Percentiles rank a stretch among this genome's conserved stretches.
phyloP scores from a whole-genome alignment of 1,140 invertebrate genomes.

The Agrypnia vestita region DNA sequence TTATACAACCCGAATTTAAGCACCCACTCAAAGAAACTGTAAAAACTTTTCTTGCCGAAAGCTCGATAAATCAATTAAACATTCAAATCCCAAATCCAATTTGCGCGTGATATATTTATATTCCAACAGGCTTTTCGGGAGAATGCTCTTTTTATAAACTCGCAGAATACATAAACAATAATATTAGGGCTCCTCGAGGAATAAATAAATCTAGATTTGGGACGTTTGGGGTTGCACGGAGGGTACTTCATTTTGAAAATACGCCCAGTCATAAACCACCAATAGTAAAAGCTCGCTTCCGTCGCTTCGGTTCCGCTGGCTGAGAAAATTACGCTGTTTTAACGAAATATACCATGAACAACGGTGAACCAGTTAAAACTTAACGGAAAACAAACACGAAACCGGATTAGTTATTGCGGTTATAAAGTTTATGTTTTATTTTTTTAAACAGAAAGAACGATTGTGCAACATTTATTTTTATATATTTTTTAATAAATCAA shows the following conservation, averaged over 20 bases:
- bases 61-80: slow-evolving; percentile 38
- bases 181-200: slow-evolving; percentile 41
- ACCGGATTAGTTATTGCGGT: too few relatives aligned
- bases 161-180: slow-evolving; percentile 43
- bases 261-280: slow-evolving; percentile 33
- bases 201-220: slow-evolving; percentile 46
- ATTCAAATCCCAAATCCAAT: slow-evolving; percentile 41
- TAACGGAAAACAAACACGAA: too few relatives aligned
- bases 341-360: too few relatives aligned
- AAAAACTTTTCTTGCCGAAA: neutral
- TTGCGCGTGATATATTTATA: slow-evolving; percentile 25
- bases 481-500: too few relatives aligned
- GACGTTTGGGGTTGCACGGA: slow-evolving; percentile 27
- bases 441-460: too few relatives aligned
- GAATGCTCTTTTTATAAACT: slow-evolving; percentile 32
- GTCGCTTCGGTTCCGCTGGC: neutral
- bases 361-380: too few relatives aligned
- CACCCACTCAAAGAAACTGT: neutral
- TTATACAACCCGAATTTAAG: too few relatives aligned
- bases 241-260: slow-evolving; percentile 40
- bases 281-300: slow-evolving; percentile 6
- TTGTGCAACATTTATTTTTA: too few relatives aligned
- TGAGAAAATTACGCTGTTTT: slow-evolving; percentile 45
- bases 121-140: slow-evolving; percentile 9
- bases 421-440: too few relatives aligned